Evolutionary conservation across 1,140 invertebrate genomes (phyloP).

Genomic region (Drosophila tropicalis): DNA sequence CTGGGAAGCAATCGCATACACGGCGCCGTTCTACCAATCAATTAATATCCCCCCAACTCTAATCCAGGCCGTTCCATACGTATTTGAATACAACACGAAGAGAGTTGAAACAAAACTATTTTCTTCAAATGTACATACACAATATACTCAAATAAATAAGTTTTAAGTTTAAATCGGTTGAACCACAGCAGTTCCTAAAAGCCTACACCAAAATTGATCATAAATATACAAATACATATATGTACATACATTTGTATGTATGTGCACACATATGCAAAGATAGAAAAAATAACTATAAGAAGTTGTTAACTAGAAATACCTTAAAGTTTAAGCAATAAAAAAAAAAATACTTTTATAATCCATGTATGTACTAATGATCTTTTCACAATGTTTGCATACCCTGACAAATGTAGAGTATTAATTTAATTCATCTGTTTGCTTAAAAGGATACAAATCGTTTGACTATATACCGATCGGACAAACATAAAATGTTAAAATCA

Average conservation of each 20-base stretch:
- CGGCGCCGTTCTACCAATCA: conserved; percentile 10
- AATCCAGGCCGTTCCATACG: conserved; percentile 46
- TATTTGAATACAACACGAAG: conserved; percentile 32
- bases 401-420: no score
- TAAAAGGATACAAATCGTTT: no score
- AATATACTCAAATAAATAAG: neutral
- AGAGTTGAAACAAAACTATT: neutral
- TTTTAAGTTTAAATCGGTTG: neutral
- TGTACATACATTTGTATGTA: conserved; percentile 13
- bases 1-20: neutral
- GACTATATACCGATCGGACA: no score
- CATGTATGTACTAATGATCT: no score
- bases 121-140: neutral
- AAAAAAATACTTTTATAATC: no score
- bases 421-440: no score
- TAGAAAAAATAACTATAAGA: no score
- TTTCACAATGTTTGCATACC: no score
- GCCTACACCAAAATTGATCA: conserved; percentile 7
- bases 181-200: conserved; percentile 2
- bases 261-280: neutral
- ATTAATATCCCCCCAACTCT: neutral
- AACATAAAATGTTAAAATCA: no score
- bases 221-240: conserved; percentile 6
- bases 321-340: no score
- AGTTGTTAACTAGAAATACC: no score